These are phyloP conservation scores for Megalonaias nervosa DNA, from an alignment of 1,140 invertebrate species.

Conservation along the genomic window DNA sequence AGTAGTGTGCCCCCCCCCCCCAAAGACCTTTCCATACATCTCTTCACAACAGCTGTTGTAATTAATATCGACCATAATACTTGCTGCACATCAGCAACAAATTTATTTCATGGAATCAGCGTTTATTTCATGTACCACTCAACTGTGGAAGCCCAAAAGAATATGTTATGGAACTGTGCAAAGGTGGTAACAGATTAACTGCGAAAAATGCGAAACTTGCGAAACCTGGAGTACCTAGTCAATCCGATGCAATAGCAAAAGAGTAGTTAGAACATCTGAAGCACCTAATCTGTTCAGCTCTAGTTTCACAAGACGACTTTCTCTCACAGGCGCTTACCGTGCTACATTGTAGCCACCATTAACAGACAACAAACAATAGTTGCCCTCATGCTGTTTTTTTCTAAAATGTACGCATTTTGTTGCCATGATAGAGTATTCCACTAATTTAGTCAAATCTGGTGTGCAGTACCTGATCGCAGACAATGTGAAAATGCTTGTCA, in stretches of 20 bases:
- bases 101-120: slow-evolving; percentile 46
- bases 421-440: slow-evolving; percentile 36
- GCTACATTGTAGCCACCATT: neutral
- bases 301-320: neutral
- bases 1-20: too few species aligned
- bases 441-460: slow-evolving; percentile 27
- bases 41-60: too few species aligned
- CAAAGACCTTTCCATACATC: too few species aligned
- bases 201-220: neutral
- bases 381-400: slow-evolving; percentile 33
- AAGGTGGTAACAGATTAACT: neutral
- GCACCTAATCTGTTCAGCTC: neutral
- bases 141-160: neutral
- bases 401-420: slow-evolving; percentile 20
- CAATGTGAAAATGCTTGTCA: slow-evolving; percentile 33
- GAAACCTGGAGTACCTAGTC: neutral
- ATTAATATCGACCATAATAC: slow-evolving; percentile 58
- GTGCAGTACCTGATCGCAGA: slow-evolving; percentile 32
- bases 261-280: slow-evolving; percentile 8
- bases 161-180: too few species aligned
- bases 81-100: slow-evolving; percentile 33
- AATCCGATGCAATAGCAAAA: neutral
- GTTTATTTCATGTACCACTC: slow-evolving; percentile 46
- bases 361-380: neutral
- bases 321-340: slow-evolving; percentile 18